phyloP scores from a whole-genome alignment of 2,113 vertebrate genomes.

The Hyla sarda region DNA sequence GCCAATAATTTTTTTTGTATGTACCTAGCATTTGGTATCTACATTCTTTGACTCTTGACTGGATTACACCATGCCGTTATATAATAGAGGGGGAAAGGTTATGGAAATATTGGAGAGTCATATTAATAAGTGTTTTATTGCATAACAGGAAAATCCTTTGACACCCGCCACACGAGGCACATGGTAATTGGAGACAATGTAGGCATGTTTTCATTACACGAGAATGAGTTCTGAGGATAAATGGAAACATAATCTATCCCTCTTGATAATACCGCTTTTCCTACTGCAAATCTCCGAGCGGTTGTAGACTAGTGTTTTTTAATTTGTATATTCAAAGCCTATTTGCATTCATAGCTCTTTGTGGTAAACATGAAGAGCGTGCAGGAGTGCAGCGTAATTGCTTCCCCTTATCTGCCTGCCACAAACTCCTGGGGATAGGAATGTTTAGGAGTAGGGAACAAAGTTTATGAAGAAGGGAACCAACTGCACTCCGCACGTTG shows the following conservation, averaged over 20 bases:
- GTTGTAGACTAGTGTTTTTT: constrained; percentile 40
- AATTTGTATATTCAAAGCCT: constrained; percentile 58
- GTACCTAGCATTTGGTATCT: neutral
- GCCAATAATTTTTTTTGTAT: neutral
- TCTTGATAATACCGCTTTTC: constrained; percentile 38
- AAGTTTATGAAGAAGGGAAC: constrained; percentile 1
- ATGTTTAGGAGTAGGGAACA: neutral
- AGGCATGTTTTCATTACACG: constrained; percentile 46
- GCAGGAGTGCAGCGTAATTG: constrained; percentile 20
- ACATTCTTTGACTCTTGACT: neutral
- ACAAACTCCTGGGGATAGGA: constrained; percentile 23
- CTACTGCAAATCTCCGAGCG: constrained; percentile 51
- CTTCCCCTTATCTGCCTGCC: constrained; percentile 21
- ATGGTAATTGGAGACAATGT: constrained; percentile 31
- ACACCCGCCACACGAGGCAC: neutral
- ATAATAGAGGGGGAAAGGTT: neutral
- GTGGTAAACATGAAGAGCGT: constrained; percentile 48
- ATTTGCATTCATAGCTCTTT: constrained; percentile 56
- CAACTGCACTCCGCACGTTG: too few relatives aligned
- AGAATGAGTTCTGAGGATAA: constrained; percentile 48
- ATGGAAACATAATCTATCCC: constrained; percentile 49
- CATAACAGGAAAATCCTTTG: neutral
- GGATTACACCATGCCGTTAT: neutral
- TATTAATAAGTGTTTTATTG: neutral
- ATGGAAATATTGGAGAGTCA: neutral